Evolutionary conservation across 2,888 invertebrate genomes (phyloP), one percentile per base, ranked within the genome.

Genomic region (Anagyrus pseudococci): DNA sequence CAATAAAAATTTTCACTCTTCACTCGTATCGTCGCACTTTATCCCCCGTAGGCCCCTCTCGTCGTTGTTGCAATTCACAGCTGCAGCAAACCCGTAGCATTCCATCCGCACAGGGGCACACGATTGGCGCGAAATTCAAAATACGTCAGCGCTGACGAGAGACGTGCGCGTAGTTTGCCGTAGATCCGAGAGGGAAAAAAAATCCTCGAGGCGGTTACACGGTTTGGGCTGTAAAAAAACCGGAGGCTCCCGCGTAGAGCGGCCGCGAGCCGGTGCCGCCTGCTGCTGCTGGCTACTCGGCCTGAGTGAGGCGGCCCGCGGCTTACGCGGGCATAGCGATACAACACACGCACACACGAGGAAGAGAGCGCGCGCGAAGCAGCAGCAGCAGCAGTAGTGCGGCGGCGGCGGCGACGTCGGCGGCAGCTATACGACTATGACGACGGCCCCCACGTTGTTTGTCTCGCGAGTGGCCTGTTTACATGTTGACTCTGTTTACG

Each of bases 401-500:
- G 64, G 29, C 53, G 37, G 25, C 13, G 4, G 6, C 25, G 33
- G n/a, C n/a, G 26, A 23, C 13, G 37, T 23, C 23, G 15, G 41
- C 58, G 41, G n/a, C 47, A 26, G 25, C 73, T n/a, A n/a, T n/a
- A n/a, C n/a, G n/a, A n/a, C n/a, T 75, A 72, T 73, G 75, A 72
- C 76, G 76, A 75, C 77, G 80, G 80, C 77, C 79, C 77, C 79
- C 78, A 79, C 80, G 80, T 79, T 80, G 79, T 80, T 80, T 80
- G 80, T 80, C 79, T 79, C 79, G 77, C 79, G 80, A 80, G 79
- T 80, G 79, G 80, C 80, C 80, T 80, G 80, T 80, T 80, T 80
- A 80, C 80, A 80, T 80, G 80, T 80, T 79, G 80, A 80, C 80
- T 80, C 77, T 80, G 80, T 80, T 80, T 80, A 80, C 79, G 78